Percentiles rank a stretch among this genome's conserved stretches.
phyloP scores from a whole-genome alignment of 1,140 invertebrate genomes.

The Acromyrmex heyeri region DNA sequence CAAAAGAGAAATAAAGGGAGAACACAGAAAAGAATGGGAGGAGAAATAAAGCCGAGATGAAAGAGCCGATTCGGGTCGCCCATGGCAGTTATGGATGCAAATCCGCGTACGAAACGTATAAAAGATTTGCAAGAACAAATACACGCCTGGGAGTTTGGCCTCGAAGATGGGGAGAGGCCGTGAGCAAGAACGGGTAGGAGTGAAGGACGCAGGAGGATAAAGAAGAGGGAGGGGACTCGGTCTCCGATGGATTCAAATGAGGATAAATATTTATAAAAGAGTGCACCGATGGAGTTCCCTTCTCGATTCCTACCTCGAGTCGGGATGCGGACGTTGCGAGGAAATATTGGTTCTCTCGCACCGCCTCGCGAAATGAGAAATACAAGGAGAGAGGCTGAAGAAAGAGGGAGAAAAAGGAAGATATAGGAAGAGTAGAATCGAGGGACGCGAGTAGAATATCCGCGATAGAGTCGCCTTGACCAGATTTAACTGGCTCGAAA shows the following conservation, averaged over 20 bases:
- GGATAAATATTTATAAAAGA: conserved; percentile 86
- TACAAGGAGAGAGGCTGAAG: conserved; percentile 32
- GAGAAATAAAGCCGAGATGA: conserved; percentile 40
- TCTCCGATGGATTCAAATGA: conserved; percentile 82
- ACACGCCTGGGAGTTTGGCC: conserved; percentile 69
- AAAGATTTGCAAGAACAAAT: conserved; percentile 84
- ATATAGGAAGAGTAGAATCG: neutral
- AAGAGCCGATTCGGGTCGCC: conserved; percentile 57
- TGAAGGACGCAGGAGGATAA: conserved; percentile 4
- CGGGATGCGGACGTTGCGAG: conserved; percentile 65
- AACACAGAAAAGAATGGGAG: neutral
- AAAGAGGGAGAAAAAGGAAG: too few species aligned
- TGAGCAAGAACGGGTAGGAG: conserved; percentile 16
- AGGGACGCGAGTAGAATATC: conserved; percentile 52
- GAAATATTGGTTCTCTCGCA: conserved; percentile 73
- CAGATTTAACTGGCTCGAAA: conserved; percentile 22
- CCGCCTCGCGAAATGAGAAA: conserved; percentile 47
- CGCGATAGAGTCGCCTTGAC: conserved; percentile 10
- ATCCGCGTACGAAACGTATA: conserved; percentile 81
- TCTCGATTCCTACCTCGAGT: conserved; percentile 59
- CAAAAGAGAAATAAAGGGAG: neutral
- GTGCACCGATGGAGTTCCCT: conserved; percentile 71
- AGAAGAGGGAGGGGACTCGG: conserved; percentile 21
- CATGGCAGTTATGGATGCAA: conserved; percentile 81
- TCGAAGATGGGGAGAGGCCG: neutral